A percentile compares a stretch with the other conserved stretches of the same genome.
Conservation (phyloP, 2,888 invertebrate species). For the Dendrolimus pini region DNA sequence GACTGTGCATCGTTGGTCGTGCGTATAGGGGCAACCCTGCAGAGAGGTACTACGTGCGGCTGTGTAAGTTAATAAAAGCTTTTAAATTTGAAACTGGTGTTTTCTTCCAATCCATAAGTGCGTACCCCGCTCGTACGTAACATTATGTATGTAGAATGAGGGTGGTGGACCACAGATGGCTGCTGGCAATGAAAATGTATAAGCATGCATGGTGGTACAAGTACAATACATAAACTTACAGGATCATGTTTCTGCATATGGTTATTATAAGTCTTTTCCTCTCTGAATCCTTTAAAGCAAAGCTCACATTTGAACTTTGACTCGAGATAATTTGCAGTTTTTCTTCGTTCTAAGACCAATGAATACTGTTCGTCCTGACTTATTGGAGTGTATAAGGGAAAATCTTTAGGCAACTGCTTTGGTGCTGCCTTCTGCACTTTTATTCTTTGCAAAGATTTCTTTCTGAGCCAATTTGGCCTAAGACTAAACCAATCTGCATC, state of each 20-base stretch:
- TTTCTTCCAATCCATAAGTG: no score
- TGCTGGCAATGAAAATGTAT: no score
- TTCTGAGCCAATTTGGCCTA: slow-evolving; percentile 39
- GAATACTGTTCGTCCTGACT: slow-evolving; percentile 53
- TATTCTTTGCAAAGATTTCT: slow-evolving; percentile 18
- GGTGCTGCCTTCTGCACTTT: slow-evolving; percentile 11
- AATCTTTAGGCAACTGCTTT: slow-evolving; percentile 39
- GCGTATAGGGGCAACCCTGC: no score
- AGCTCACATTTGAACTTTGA: slow-evolving; percentile 48
- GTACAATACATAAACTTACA: slow-evolving; percentile 28
- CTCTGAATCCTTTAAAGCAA: slow-evolving; percentile 55
- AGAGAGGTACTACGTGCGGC: no score
- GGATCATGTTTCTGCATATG: slow-evolving; percentile 67
- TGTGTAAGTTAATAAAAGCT: no score
- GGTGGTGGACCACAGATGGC: no score
- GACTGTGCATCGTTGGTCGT: no score
- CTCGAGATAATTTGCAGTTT: slow-evolving; percentile 49
- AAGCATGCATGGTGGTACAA: slow-evolving; percentile 17
- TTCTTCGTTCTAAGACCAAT: slow-evolving; percentile 39
- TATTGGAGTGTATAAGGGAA: slow-evolving; percentile 40
- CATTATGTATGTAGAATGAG: no score
- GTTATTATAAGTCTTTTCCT: slow-evolving; percentile 41
- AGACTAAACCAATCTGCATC: slow-evolving; percentile 36
- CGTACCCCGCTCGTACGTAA: no score
- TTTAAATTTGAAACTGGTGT: no score